Base-by-base conservation (phyloP, 2,113 vertebrate genomes). In the human (Homo sapiens) region DNA sequence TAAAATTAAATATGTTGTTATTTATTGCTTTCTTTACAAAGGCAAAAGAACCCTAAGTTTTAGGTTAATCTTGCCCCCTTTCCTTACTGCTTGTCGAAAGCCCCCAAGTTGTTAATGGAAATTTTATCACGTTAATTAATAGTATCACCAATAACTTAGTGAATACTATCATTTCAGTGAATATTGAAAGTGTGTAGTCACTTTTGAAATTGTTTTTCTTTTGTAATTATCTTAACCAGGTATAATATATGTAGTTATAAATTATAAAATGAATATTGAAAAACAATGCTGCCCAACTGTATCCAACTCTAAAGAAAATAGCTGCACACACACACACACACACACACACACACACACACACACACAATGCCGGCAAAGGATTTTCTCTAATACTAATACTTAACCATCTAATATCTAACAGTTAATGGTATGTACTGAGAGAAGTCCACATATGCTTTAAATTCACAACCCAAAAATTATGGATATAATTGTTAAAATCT, bases 131-230 rank as follows among this genome's bases (percentile, higher is more conserved):
- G 18, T 48, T 83, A 93, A 6, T 70, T 18, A 87, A 91, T 35
- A 30, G 61, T 64, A 64, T 64, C 27, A 32, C 2, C 61, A 64
- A 64, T 5, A 6, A 32, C 61, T 64, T 64, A 32, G 27, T 64
- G 61, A 64, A 64, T 64, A 64, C 61, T 32, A 64, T 64, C 27
- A 57, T 55, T 93, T 72, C 6, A 45, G 38, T 82, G 38, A 81
- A 91, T 85, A 90, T 30, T 86, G 38, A 91, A 12, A 88, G 22
- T 84, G 75, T 30, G 23, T 61, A 72, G 4, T 18, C 35, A 84
- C 18, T 95, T 93, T 7, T 86, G 43, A 97, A 95, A 84, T 66
- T 55, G 23, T 27, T 89, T 97, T 97, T 94, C 32, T 82, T 79
- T 78, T n/a, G 7, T 23, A 85, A 89, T 18, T 73, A 78, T 72